phyloP scores from a whole-genome alignment of 2,888 invertebrate genomes.

The Caenorhabditis sinica region DNA sequence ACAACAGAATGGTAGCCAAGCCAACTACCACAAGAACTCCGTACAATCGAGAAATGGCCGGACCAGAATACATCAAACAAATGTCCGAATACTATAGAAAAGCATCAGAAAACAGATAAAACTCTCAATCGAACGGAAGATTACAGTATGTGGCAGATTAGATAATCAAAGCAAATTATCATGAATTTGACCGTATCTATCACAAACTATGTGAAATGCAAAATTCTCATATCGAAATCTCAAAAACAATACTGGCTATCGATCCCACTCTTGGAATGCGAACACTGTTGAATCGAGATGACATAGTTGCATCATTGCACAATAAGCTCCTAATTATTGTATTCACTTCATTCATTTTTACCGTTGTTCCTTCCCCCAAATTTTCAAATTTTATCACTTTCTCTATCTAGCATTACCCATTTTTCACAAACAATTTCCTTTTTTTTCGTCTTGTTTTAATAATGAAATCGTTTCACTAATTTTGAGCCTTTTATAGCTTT shows the following conservation, averaged over 20 bases:
- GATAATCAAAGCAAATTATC: slow-evolving; percentile 23
- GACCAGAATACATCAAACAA: not conserved
- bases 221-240: slow-evolving; percentile 44
- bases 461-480: too few relatives aligned
- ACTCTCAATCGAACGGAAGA: slow-evolving; percentile 18
- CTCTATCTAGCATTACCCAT: too few relatives aligned
- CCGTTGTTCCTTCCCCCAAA: too few relatives aligned
- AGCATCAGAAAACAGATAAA: slow-evolving; percentile 10
- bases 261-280: slow-evolving; percentile 64
- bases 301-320: slow-evolving; percentile 52
- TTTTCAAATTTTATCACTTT: too few relatives aligned
- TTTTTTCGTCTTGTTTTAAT: too few relatives aligned
- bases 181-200: slow-evolving; percentile 39
- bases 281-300: slow-evolving; percentile 53
- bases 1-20: not conserved
- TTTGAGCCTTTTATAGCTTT: too few relatives aligned
- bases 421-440: too few relatives aligned
- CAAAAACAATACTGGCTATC: slow-evolving; percentile 41
- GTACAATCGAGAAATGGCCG: not conserved
- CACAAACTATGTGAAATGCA: slow-evolving; percentile 47
- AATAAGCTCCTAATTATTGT: too few relatives aligned
- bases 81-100: not conserved
- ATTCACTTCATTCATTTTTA: too few relatives aligned
- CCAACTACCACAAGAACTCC: not conserved
- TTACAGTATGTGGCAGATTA: slow-evolving; percentile 26